Conservation (phyloP, 2,797 vertebrate species). For the Carduelis carduelis region DNA sequence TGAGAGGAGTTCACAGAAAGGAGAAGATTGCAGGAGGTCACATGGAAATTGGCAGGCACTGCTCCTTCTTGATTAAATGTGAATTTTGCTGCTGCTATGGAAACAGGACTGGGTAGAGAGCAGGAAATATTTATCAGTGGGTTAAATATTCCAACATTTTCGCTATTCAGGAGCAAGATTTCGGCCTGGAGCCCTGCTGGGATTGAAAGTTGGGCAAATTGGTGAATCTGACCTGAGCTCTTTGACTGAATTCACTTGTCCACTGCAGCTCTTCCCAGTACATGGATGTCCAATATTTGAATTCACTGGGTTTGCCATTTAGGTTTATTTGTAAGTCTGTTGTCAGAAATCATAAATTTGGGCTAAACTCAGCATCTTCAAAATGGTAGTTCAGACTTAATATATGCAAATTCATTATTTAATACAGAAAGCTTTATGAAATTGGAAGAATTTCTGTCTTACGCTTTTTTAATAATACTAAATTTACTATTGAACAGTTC, state of each 20-base stretch:
- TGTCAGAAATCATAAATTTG: neutral
- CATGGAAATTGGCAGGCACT: neutral
- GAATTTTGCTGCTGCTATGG: slow-evolving; percentile 47
- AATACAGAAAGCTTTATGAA: neutral
- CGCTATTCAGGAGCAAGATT: neutral
- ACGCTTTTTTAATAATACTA: neutral
- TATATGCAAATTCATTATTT: neutral
- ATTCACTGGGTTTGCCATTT: neutral
- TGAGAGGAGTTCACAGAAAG: neutral
- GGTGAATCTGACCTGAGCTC: neutral
- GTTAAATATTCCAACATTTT: neutral
- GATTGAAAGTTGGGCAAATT: neutral
- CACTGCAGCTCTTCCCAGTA: neutral
- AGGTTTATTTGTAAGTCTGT: neutral
- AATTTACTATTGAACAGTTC: neutral
- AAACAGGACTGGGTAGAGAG: neutral
- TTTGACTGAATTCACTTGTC: neutral
- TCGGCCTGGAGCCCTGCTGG: neutral
- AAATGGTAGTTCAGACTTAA: neutral
- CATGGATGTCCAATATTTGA: neutral
- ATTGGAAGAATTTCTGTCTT: neutral
- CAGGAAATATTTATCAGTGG: neutral
- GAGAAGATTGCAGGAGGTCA: slow-evolving; percentile 5
- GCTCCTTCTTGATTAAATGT: neutral
- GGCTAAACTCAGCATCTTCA: neutral